Evolutionary conservation across 2,797 vertebrate species (phyloP).

Genomic region (Esox masquinongy): DNA sequence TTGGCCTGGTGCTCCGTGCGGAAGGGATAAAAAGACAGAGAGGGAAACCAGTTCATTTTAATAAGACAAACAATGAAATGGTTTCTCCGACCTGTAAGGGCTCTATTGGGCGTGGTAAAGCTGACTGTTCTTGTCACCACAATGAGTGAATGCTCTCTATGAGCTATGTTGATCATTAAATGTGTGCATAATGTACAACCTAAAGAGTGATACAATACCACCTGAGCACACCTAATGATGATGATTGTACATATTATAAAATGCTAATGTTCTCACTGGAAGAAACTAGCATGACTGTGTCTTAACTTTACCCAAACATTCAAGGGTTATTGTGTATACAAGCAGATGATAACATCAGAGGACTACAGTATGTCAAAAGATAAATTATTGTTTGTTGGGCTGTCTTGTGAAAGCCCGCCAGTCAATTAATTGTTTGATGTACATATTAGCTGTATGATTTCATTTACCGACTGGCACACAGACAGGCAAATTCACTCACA

Average conservation of each 20-base stretch:
- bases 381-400: neutral
- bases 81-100: neutral
- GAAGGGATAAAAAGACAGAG: neutral
- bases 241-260: neutral
- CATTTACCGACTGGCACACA: neutral
- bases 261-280: neutral
- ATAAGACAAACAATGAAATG: neutral
- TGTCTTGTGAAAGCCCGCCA: neutral
- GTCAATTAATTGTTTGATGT: neutral
- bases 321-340: neutral
- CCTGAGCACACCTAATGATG: neutral
- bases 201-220: neutral
- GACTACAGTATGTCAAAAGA: neutral
- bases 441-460: neutral
- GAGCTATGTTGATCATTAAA: neutral
- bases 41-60: neutral
- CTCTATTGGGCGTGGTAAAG: neutral
- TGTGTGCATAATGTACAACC: neutral
- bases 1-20: conserved; percentile 17
- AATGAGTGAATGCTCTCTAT: neutral
- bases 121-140: neutral
- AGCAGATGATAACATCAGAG: neutral
- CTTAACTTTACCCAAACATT: neutral
- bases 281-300: neutral
- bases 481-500: too few species aligned